Evolutionary conservation across 2,888 invertebrate genomes (phyloP), one percentile per base, ranked within the genome.

Genomic region (Hypsopygia costalis): DNA sequence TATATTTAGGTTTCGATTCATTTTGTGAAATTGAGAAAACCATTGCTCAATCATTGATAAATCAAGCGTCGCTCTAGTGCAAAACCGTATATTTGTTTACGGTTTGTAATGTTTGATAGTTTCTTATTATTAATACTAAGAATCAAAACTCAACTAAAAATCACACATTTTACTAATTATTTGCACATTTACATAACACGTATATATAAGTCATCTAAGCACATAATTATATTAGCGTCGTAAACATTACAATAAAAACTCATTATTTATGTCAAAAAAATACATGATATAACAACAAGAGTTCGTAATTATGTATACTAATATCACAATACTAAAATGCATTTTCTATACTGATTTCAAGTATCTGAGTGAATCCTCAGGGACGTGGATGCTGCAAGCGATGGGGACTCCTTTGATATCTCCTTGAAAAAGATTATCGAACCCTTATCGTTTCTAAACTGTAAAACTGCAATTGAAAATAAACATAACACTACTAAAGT

Each of bases 371-470:
- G 51, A 57, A 55, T 76, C 73, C 72, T 76, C 67, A 65, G 58
- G 53, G 58, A 44, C 37, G 47, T 52, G 48, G 53, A 44, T 40
- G 50, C 49, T 45, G 54, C 42, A 41, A 52, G 44, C 42, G 45
- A 45, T 34, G 42, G 41, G 30, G 51, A 55, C 35, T 62, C 56
- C 34, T 51, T 48, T 52, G 55, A 56, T 49, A 59, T 62, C 62
- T 78, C 81, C 81, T 81, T 81, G 70, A 81, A 81, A 75, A 77
- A 78, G 53, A 80, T 78, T 83, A 86, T 60, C 80, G 80, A 59
- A 83, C 79, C 71, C 81, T 82, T 85, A 86, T 77, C 58, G 78
- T 74, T 70, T 86, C 79, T 85, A 86, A 82, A 85, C 69, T 81
- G 83, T 65, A 75, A 81, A 73, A 85, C 85, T 86, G 86, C 49